Conservation (phyloP, 2,888 invertebrate genomes). For the Pseudoips prasinana region DNA sequence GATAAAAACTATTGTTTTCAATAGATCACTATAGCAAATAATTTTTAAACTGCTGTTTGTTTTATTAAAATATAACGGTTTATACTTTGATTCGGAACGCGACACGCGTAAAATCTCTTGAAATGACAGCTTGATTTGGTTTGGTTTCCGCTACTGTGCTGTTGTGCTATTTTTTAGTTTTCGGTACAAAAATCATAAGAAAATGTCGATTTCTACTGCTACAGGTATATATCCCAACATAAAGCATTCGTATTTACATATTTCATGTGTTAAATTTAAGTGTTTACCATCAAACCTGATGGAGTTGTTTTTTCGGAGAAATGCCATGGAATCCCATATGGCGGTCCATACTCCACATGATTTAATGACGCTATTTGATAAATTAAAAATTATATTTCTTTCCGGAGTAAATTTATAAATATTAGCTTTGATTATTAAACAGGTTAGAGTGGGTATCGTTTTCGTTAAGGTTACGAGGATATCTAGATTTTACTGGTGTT, state of each 20-base stretch:
- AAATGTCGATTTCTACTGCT: constrained; percentile 78
- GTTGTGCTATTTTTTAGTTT: constrained; percentile 79
- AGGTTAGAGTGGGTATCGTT: constrained; percentile 39
- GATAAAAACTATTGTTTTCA: no score
- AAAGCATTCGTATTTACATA: constrained; percentile 36
- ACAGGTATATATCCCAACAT: constrained; percentile 64
- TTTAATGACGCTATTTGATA: constrained; percentile 72
- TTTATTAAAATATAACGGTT: no score
- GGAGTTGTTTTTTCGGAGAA: constrained; percentile 74
- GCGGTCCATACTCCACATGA: constrained; percentile 81
- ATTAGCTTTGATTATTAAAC: constrained; percentile 2
- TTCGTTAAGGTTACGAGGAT: constrained; percentile 62
- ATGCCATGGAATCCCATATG: constrained; percentile 82
- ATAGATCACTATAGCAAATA: no score
- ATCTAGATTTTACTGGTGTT: constrained; percentile 56
- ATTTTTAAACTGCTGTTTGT: no score
- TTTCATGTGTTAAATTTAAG: constrained; percentile 32
- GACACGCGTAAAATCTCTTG: constrained; percentile 65
- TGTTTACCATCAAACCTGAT: constrained; percentile 65
- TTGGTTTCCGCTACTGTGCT: constrained; percentile 82
- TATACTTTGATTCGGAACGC: constrained; percentile 38
- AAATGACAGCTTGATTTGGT: constrained; percentile 81
- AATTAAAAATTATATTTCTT: constrained; percentile 47
- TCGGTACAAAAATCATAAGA: constrained; percentile 62
- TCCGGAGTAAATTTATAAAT: constrained; percentile 34